These are phyloP conservation scores for Mionectes macconnelli DNA, from an alignment of 2,113 vertebrate genomes.

Conservation along the genomic window DNA sequence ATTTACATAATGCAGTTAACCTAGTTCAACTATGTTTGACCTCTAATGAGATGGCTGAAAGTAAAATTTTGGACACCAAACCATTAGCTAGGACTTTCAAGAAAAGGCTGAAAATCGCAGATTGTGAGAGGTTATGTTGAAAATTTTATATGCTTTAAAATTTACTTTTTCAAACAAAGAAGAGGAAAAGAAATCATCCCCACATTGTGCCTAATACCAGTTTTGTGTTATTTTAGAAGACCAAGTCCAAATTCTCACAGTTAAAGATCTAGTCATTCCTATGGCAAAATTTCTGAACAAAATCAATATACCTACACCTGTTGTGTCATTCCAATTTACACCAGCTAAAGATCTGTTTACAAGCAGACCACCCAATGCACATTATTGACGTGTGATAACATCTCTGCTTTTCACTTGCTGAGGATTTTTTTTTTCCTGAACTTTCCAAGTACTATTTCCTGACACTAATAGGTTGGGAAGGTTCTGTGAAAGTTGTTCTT, in stretches of 20 bases:
- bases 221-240: background rate
- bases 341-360: background rate
- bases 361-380: background rate
- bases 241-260: background rate
- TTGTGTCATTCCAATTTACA: background rate
- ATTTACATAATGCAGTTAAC: constrained; percentile 9
- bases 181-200: background rate
- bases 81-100: background rate
- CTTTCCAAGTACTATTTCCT: constrained; percentile 24
- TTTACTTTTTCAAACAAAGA: background rate
- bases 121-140: background rate
- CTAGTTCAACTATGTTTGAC: background rate
- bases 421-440: constrained; percentile 28
- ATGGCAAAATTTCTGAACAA: background rate
- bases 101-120: background rate
- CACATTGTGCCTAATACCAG: background rate
- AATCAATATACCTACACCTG: background rate
- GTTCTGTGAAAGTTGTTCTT: constrained; percentile 40
- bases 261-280: background rate
- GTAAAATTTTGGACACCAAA: background rate
- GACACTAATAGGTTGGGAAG: constrained; percentile 24
- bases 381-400: background rate
- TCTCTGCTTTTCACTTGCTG: constrained; percentile 2
- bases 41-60: background rate
- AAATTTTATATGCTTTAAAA: background rate